Evolutionary conservation across 2,888 invertebrate genomes (phyloP), one percentile per base, ranked within the genome.

Genomic region (Tetragnatha montana): DNA sequence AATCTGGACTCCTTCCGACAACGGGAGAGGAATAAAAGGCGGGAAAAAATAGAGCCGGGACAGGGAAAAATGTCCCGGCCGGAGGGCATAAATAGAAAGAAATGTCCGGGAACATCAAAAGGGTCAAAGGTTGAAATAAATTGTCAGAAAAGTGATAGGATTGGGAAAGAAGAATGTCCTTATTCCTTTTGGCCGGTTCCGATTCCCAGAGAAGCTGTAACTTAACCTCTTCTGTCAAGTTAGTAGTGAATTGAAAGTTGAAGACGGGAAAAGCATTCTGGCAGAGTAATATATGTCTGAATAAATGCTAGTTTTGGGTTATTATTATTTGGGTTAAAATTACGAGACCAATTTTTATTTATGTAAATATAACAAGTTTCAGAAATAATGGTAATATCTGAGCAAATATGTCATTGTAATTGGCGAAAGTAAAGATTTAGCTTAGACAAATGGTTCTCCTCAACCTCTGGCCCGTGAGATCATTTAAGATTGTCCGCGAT

Each of bases 111-210:
- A 60, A 82, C 82, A 82, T 82, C 83, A 76, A 49, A 84, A 84
- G 83, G 83, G 83, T 84, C 83, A 84, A 47, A 76, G 76, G 83
- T 21, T 76, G 83, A 76, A 75, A 76, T 84, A 84, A 84, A 84
- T 84, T 84, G 75, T 76, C 83, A 69, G 75, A 76, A 76, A 84
- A 69, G 83, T 75, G 83, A 81, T 73, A 71, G 81, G 70, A 81
- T 70, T 81, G 8, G 60, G 60, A 60, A 35, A 35, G 60, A 60
- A 60, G 12, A 60, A 60, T 60, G 60, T 60, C 17, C 60, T 10
- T 60, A 60, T 8, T 60, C 60, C 17, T 60, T 60, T 17, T 35
- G 35, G 35, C 10, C 60, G 4, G 60, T 60, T 60, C 60, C 8
- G 10, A 17, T 60, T 60, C 4, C 60, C 60, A 60, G 35, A 35